Percentiles rank a stretch among this genome's conserved stretches.
These are phyloP conservation scores for Apamea sordens DNA, from an alignment of 2,888 invertebrate genomes.

Conservation along the genomic window DNA sequence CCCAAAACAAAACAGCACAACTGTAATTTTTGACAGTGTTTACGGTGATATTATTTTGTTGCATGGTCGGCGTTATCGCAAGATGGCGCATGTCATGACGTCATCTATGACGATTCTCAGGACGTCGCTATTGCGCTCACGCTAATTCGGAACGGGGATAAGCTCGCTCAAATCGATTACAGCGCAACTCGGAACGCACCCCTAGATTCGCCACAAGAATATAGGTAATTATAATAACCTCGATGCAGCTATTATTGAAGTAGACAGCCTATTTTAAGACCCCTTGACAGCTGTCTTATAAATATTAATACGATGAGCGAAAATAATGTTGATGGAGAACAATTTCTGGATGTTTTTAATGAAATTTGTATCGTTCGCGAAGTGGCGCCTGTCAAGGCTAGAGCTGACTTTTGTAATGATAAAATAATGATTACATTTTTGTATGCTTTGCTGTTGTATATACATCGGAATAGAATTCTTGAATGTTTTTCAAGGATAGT, in stretches of 20 bases:
- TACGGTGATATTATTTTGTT: no score
- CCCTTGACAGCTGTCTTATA: slow-evolving; percentile 38
- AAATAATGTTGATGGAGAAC: slow-evolving; percentile 23
- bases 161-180: no score
- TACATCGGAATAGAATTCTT: neutral
- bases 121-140: no score
- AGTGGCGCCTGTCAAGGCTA: slow-evolving; percentile 16
- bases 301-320: slow-evolving; percentile 27
- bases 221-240: slow-evolving; percentile 25
- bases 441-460: neutral
- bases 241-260: slow-evolving; percentile 36
- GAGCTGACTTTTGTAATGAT: slow-evolving; percentile 1
- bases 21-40: no score
- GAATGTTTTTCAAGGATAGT: neutral
- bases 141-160: no score
- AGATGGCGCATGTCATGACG: no score
- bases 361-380: slow-evolving; percentile 12
- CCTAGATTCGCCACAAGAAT: slow-evolving; percentile 7
- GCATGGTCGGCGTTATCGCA: no score
- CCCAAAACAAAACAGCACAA: no score
- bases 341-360: slow-evolving; percentile 18
- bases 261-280: slow-evolving; percentile 36
- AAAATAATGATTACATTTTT: slow-evolving; percentile 1
- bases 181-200: no score
- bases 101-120: no score